These are phyloP conservation scores for Gonocerus acuteangulatus DNA, from an alignment of 2,888 invertebrate species.

Conservation along the genomic window DNA sequence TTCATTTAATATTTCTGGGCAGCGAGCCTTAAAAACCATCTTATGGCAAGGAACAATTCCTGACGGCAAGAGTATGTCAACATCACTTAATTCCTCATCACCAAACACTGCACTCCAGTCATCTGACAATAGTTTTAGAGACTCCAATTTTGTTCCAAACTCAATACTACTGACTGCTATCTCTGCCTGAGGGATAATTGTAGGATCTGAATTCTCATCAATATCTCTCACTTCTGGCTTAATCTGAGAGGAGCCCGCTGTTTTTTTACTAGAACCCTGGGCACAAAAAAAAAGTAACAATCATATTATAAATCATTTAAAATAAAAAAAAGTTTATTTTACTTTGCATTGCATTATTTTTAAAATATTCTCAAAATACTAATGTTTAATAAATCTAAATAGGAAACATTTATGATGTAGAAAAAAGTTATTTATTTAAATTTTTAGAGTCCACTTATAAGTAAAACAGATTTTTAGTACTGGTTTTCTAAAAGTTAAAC, in stretches of 20 bases:
- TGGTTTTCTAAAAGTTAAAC: too few relatives aligned
- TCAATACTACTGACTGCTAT: not conserved
- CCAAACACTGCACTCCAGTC: slow-evolving; percentile 43
- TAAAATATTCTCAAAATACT: too few relatives aligned
- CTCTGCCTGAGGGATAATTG: not conserved
- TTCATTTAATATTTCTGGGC: slow-evolving; percentile 44
- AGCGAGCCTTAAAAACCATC: slow-evolving; percentile 45
- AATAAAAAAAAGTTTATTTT: too few relatives aligned
- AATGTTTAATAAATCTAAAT: too few relatives aligned
- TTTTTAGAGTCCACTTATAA: too few relatives aligned
- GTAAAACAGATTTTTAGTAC: too few relatives aligned
- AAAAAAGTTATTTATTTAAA: too few relatives aligned
- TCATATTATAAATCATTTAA: too few relatives aligned
- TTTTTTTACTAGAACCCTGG: too few relatives aligned
- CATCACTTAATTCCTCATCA: slow-evolving; percentile 44
- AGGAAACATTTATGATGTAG: too few relatives aligned
- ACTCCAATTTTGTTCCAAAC: not conserved
- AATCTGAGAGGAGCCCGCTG: not conserved
- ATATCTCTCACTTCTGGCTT: not conserved
- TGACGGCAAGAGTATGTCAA: slow-evolving; percentile 43
- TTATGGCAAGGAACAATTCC: slow-evolving; percentile 45
- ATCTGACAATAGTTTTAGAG: slow-evolving; percentile 28
- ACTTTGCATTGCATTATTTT: too few relatives aligned
- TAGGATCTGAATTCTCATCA: not conserved
- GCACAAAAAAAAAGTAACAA: too few relatives aligned